Percentiles rank a stretch among this genome's conserved stretches.
These are phyloP conservation scores for Sebastes iracundus DNA, from an alignment of 2,797 vertebrate species.

Conservation along the genomic window DNA sequence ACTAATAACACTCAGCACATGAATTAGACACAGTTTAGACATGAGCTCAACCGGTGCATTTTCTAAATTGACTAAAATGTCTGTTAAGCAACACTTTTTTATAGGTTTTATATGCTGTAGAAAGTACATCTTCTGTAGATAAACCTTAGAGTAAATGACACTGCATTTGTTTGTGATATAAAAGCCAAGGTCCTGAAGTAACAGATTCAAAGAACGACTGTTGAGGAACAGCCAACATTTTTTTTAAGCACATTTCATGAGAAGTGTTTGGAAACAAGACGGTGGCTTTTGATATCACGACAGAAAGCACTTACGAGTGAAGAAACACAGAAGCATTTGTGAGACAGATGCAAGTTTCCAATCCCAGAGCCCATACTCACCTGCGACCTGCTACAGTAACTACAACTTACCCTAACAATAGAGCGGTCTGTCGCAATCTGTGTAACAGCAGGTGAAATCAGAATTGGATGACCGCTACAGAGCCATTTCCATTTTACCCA, in stretches of 20 bases:
- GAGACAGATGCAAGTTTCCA: slow-evolving; percentile 69
- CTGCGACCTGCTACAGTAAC: slow-evolving; percentile 66
- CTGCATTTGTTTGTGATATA: slow-evolving; percentile 77
- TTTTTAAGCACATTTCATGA: background rate
- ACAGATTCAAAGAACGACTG: background rate
- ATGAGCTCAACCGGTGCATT: slow-evolving; percentile 16
- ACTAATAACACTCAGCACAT: slow-evolving; percentile 20
- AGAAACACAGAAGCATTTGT: slow-evolving; percentile 73
- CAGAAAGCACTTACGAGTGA: slow-evolving; percentile 70
- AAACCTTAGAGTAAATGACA: slow-evolving; percentile 66
- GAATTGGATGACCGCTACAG: slow-evolving; percentile 52
- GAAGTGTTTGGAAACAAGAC: slow-evolving; percentile 47
- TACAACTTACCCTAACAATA: slow-evolving; percentile 87
- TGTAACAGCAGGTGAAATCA: slow-evolving; percentile 80
- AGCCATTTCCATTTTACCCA: slow-evolving; percentile 25
- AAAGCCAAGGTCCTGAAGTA: slow-evolving; percentile 78
- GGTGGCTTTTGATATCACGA: slow-evolving; percentile 83
- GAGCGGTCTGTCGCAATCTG: slow-evolving; percentile 84
- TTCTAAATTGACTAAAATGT: slow-evolving; percentile 7
- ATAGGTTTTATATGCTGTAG: background rate
- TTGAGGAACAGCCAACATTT: background rate
- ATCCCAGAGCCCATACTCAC: slow-evolving; percentile 76
- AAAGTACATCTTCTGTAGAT: slow-evolving; percentile 81
- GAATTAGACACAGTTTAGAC: slow-evolving; percentile 26
- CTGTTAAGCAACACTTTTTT: background rate